phyloP scores from a whole-genome alignment of 2,113 vertebrate species.

The Mesitornis unicolor region DNA sequence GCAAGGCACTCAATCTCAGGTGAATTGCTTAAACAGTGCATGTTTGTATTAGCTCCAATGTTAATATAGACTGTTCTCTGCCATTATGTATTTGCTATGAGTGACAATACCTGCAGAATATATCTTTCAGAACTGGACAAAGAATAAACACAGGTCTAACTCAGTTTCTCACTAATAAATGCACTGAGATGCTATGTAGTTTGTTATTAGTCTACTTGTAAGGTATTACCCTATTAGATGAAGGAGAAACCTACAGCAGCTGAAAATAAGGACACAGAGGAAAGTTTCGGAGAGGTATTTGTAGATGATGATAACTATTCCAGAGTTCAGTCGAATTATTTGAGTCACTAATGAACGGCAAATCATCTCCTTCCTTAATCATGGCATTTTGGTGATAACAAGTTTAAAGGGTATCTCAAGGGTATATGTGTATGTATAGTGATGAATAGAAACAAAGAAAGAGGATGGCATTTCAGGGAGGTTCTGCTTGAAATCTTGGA shows the following conservation, averaged over 20 bases:
- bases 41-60: constrained; percentile 46
- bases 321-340: not conserved
- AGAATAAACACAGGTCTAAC: not conserved
- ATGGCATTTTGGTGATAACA: not conserved
- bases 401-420: not conserved
- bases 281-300: not conserved
- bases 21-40: constrained; percentile 47
- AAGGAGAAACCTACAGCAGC: not conserved
- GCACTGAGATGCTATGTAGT: not conserved
- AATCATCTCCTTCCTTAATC: not conserved
- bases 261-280: not conserved
- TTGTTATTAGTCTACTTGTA: not conserved
- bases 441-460: not conserved
- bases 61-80: constrained; percentile 32
- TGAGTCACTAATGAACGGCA: not conserved
- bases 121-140: constrained; percentile 24
- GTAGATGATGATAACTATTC: not conserved
- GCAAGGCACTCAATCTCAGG: constrained; percentile 14
- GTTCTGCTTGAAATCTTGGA: not conserved
- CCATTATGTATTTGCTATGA: constrained; percentile 26
- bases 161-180: not conserved
- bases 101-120: constrained; percentile 53
- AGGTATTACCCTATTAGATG: not conserved
- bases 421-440: not conserved
- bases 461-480: not conserved